Base-by-base conservation (phyloP, 2,113 vertebrate genomes). In the Muscicapa adusta region DNA sequence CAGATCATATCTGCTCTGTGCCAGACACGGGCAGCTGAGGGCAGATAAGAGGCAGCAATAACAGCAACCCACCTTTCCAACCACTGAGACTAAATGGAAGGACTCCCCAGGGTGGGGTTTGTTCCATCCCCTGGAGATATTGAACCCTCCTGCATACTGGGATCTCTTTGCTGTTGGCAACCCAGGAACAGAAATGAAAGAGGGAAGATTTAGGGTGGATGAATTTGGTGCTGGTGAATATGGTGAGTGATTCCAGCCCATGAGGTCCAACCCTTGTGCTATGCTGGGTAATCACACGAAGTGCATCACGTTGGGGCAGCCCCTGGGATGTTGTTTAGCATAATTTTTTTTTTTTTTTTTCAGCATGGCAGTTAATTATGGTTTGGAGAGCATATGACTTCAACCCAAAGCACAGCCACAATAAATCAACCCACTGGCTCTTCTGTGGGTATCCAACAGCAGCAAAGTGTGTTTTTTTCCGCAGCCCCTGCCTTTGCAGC, bases 111-210 rank as follows among this genome's bases (percentile, higher is more conserved):
- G 45, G 22, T 12, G 50, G 24, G 15, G 38, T 57, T 76, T 65
- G 36, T 34, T 75, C 62, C 34, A 15, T 22, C 3, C 2, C 58
- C n/a, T 2, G 3, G 28, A 51, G 65, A 62, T 74, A 36, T 40
- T 0, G 0, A 22, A 9, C 40, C n/a, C 36, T 87, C 15, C 47
- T 42, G 29, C 1, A 1, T 31, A 5, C 63, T 1, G 0, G 14
- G 17, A 17, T 66, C 45, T 19, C 38, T 33, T 42, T 61, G 38
- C 6, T 2, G 13, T 10, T 56, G 29, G 25, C 24, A 51, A 5
- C 40, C 14, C 2, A 2, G 36, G 56, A 74, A 33, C 23, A 72
- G 22, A 81, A 82, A 43, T 15, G 43, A 58, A 83, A 66, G 38
- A 26, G n/a, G 26, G 70, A 16, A 73, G 60, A 8, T 40, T 60